A percentile compares a stretch with the other conserved stretches of the same genome.
phyloP scores from a whole-genome alignment of 2,113 vertebrate species.

The Amia ocellicauda region DNA sequence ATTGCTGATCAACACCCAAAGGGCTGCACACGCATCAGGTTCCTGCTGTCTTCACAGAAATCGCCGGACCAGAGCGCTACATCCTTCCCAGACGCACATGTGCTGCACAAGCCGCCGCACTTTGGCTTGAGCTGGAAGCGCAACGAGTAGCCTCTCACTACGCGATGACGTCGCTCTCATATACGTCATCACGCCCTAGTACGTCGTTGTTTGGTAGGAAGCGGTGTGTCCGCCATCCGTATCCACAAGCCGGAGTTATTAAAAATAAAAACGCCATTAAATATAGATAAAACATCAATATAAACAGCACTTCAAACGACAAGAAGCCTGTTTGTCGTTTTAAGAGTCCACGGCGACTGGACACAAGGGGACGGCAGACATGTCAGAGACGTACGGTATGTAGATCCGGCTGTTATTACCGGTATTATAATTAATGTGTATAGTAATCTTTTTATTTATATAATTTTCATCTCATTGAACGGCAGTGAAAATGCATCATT shows the following conservation, averaged over 20 bases:
- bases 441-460: neutral
- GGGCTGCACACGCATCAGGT: too few relatives aligned
- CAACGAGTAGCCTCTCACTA: too few relatives aligned
- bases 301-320: slow-evolving; percentile 15
- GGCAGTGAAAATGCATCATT: too few relatives aligned
- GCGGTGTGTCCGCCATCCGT: slow-evolving; percentile 27
- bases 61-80: too few relatives aligned
- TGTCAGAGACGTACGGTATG: slow-evolving; percentile 77
- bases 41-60: too few relatives aligned
- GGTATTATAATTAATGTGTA: neutral
- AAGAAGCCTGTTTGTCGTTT: slow-evolving; percentile 14
- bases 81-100: too few relatives aligned
- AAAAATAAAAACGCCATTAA: neutral
- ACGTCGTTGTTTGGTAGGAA: slow-evolving; percentile 34
- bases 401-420: neutral
- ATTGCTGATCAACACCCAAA: too few relatives aligned
- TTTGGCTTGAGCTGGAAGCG: neutral
- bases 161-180: slow-evolving; percentile 29
- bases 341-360: slow-evolving; percentile 31
- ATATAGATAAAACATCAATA: slow-evolving; percentile 18
- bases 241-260: slow-evolving; percentile 41
- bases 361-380: slow-evolving; percentile 50
- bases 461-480: too few relatives aligned
- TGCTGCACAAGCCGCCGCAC: neutral
- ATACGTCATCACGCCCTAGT: slow-evolving; percentile 34